Evolutionary conservation across 2,888 invertebrate genomes (phyloP), one percentile per base, ranked within the genome.

Genomic region (Actias luna): DNA sequence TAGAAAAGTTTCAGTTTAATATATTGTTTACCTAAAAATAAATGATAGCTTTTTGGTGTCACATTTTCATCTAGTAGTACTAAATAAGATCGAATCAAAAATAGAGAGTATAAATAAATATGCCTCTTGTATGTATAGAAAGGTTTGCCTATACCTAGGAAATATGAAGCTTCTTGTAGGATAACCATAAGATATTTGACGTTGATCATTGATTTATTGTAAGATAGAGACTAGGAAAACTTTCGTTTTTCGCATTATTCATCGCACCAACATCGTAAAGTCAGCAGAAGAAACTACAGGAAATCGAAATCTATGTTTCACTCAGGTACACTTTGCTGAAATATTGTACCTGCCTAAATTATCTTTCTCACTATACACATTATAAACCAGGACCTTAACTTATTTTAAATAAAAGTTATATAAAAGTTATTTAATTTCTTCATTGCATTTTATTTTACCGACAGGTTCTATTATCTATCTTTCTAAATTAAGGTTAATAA

Each of bases 201-300:
- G 77, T 74, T 78, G 78, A 81, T 85, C 83, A 84, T 83, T 86
- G 86, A 89, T 89, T 87, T 89, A 88, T 87, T 77, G 80, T 80
- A 78, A 85, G 79, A 82, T 82, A 75, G 87, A 87, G 86, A 83
- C 78, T 75, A 75, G 72, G 75, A 75, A 78, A 77, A 79, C 82
- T 83, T 85, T 84, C 84, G 75, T 76, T 78, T 77, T 77, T 76
- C 79, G 79, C 87, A 86, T 88, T 87, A 88, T 76, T 88, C 81
- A 87, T 82, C 81, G 80, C 86, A 84, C 80, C 81, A 76, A 79
- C 85, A 83, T 84, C 79, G 82, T 75, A 79, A 76, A 78, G 79
- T 80, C 83, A 78, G 75, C 71, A 79, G 77, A 74, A 71, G 73
- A 69, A 64, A 74, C 74, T 76, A 68, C 71, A 71, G 78, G 79